phyloP scores from a whole-genome alignment of 2,113 vertebrate species.

The Gnathonemus echidnorhynchus region DNA sequence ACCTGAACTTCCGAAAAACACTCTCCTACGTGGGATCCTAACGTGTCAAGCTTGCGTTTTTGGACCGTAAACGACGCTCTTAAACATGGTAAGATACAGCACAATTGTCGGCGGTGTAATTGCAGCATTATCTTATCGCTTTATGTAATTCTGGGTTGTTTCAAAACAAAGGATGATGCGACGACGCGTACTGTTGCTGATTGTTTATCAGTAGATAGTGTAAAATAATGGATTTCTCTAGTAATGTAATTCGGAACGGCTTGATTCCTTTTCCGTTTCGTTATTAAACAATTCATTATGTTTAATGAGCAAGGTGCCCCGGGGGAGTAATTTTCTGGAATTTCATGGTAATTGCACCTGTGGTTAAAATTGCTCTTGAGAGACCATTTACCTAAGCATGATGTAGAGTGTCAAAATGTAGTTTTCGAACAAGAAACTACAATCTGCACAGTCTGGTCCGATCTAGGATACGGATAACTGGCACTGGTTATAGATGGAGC shows the following conservation, averaged over 20 bases:
- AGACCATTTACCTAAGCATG: neutral
- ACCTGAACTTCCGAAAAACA: slow-evolving; percentile 10
- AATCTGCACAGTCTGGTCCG: neutral
- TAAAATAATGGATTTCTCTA: neutral
- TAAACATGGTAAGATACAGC: slow-evolving; percentile 14
- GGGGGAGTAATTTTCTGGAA: neutral
- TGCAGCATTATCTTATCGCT: neutral
- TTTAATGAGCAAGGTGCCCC: neutral
- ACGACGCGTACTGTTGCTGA: neutral
- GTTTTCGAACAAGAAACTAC: neutral
- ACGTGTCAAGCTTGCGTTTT: neutral
- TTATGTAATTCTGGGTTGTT: neutral
- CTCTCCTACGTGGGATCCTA: neutral
- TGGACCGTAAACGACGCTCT: neutral
- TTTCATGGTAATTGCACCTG: neutral
- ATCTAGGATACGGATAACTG: neutral
- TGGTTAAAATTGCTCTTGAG: neutral
- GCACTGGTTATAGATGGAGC: neutral
- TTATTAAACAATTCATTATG: neutral
- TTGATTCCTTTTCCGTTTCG: neutral
- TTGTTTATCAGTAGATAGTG: neutral
- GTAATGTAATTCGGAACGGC: neutral
- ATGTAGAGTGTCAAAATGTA: neutral
- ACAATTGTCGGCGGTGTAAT: neutral
- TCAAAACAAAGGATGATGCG: neutral